phyloP scores from a whole-genome alignment of 2,888 invertebrate species.

The Tigriopus californicus region DNA sequence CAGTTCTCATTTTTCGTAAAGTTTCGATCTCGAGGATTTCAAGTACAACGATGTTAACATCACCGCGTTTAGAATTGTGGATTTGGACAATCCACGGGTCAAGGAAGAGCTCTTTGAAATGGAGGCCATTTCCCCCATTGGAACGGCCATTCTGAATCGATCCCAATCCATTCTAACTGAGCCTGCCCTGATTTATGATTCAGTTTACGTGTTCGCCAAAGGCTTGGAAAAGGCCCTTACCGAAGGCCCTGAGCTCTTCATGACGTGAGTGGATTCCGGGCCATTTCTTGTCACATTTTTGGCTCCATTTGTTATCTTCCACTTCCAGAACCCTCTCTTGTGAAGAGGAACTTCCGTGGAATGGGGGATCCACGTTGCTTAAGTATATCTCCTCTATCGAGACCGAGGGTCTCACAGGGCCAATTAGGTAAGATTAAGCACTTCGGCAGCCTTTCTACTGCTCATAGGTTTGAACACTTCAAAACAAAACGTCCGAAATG shows the following conservation, averaged over 20 bases:
- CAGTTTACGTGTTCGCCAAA: slow-evolving; percentile 59
- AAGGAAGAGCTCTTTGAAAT: neutral
- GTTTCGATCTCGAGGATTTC: slow-evolving; percentile 25
- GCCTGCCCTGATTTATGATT: slow-evolving; percentile 65
- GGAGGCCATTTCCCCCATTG: neutral
- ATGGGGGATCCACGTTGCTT: slow-evolving; percentile 51
- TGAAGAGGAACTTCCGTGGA: slow-evolving; percentile 56
- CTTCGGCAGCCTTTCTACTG: too few species aligned
- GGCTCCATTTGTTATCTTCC: neutral
- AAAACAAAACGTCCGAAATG: too few species aligned
- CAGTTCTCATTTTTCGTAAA: slow-evolving; percentile 1
- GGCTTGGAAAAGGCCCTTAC: slow-evolving; percentile 37
- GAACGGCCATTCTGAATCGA: neutral
- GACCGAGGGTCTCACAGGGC: slow-evolving; percentile 58
- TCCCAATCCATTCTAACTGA: slow-evolving; percentile 35
- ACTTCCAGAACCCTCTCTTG: slow-evolving; percentile 49
- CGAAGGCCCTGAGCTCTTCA: neutral
- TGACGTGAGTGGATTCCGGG: neutral
- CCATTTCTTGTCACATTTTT: too few species aligned
- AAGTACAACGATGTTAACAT: slow-evolving; percentile 33
- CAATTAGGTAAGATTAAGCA: slow-evolving; percentile 29
- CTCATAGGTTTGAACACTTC: too few species aligned
- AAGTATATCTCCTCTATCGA: slow-evolving; percentile 56
- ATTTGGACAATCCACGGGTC: neutral
- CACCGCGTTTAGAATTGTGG: slow-evolving; percentile 27